Evolutionary conservation across 1,140 invertebrate species (phyloP).

Genomic region (Drosophila pruinosa): DNA sequence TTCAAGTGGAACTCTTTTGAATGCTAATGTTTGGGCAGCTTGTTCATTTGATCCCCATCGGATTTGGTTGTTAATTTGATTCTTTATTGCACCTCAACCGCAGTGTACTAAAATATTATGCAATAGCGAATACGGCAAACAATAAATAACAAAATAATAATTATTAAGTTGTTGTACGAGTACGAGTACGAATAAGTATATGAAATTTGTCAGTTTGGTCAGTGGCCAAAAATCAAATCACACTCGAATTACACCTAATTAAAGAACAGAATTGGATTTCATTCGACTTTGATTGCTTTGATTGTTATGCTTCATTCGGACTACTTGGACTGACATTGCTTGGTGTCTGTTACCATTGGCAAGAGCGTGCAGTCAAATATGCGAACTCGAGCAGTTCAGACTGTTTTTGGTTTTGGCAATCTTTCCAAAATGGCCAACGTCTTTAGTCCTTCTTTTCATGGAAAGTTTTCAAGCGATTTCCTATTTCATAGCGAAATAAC

Average conservation of each 20-base stretch:
- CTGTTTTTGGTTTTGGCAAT: too few species aligned
- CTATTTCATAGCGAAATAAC: too few species aligned
- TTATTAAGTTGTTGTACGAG: not conserved
- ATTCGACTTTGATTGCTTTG: slow-evolving; percentile 2
- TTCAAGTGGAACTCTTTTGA: too few species aligned
- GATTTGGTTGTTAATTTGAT: slow-evolving; percentile 31
- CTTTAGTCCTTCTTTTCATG: too few species aligned
- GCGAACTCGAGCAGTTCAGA: too few species aligned
- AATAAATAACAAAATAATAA: slow-evolving; percentile 7
- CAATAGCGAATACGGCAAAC: slow-evolving; percentile 8
- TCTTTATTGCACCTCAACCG: not conserved
- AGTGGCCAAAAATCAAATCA: slow-evolving; percentile 22
- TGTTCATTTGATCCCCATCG: not conserved
- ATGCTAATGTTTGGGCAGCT: too few species aligned
- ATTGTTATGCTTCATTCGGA: not conserved
- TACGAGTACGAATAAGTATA: not conserved
- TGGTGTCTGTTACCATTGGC: slow-evolving; percentile 4
- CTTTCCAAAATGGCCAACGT: too few species aligned
- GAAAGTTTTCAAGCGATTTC: not conserved
- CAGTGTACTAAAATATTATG: slow-evolving; percentile 23
- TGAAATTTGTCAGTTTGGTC: not conserved
- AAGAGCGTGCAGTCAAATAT: too few species aligned
- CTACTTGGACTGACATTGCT: too few species aligned
- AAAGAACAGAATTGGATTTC: slow-evolving; percentile 15
- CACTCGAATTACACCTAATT: slow-evolving; percentile 39